phyloP scores from a whole-genome alignment of 2,888 invertebrate species.

The Strigamia crassipes region DNA sequence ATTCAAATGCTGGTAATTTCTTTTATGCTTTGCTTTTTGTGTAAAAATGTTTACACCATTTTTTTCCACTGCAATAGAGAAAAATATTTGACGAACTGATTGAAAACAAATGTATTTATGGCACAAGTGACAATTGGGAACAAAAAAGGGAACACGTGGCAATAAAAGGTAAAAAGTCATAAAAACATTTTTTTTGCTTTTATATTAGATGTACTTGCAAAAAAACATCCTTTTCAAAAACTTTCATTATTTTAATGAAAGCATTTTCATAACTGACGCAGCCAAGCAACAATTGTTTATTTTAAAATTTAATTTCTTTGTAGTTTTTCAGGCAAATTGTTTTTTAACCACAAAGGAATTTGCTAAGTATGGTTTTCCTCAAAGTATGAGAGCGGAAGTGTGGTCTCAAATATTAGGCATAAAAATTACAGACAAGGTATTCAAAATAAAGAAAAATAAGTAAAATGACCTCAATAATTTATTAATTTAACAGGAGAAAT shows the following conservation, averaged over 20 bases:
- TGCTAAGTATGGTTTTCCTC: conserved; percentile 82
- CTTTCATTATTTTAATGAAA: no score
- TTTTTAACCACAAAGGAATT: conserved; percentile 78
- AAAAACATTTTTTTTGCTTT: neutral
- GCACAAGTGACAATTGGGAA: neutral
- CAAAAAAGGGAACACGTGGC: neutral
- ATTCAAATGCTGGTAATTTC: neutral
- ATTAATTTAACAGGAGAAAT: conserved; percentile 54
- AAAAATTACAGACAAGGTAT: conserved; percentile 66
- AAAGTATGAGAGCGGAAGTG: conserved; percentile 76
- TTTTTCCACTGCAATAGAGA: neutral
- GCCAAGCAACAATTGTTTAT: no score
- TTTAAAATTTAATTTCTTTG: neutral
- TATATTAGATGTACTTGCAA: no score
- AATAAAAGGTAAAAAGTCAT: neutral
- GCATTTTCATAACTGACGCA: no score
- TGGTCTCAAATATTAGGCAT: conserved; percentile 85
- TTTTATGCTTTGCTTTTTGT: neutral
- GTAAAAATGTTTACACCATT: neutral
- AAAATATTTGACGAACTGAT: neutral
- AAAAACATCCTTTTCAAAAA: no score
- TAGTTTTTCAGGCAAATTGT: neutral
- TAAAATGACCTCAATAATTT: no score
- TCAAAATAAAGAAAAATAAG: neutral
- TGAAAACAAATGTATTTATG: neutral